phyloP scores from a whole-genome alignment of 2,888 invertebrate genomes.

The Rhagonycha fulva region DNA sequence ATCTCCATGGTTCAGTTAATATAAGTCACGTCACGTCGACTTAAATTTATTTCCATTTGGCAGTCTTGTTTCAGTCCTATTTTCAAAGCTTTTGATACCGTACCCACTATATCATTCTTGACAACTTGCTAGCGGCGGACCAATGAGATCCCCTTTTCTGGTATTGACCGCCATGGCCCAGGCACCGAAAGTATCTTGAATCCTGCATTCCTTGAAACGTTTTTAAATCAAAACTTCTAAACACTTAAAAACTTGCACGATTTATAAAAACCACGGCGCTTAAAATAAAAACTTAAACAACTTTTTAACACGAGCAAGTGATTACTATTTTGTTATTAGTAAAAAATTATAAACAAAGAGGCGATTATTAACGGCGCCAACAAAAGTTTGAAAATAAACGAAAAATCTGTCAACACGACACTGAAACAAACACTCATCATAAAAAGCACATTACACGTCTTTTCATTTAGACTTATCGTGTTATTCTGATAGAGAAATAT shows the following conservation, averaged over 20 bases:
- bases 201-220: slow-evolving; percentile 21
- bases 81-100: slow-evolving; percentile 26
- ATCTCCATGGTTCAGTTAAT: not conserved
- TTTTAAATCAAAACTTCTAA: slow-evolving; percentile 1
- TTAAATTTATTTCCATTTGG: slow-evolving; percentile 19
- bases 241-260: not conserved
- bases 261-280: not conserved
- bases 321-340: not conserved
- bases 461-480: slow-evolving; percentile 46
- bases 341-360: not conserved
- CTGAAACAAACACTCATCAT: slow-evolving; percentile 27
- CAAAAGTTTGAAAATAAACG: not conserved
- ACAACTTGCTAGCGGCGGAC: slow-evolving; percentile 42
- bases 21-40: not conserved
- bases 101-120: slow-evolving; percentile 41
- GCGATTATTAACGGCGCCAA: not conserved
- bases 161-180: slow-evolving; percentile 48
- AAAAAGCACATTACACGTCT: slow-evolving; percentile 37
- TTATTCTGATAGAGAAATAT: slow-evolving; percentile 38
- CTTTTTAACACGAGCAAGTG: not conserved
- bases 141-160: slow-evolving; percentile 44
- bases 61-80: slow-evolving; percentile 28
- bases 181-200: slow-evolving; percentile 35
- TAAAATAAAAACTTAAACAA: not conserved
- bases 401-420: slow-evolving; percentile 5